phyloP scores from a whole-genome alignment of 2,797 vertebrate genomes.

The Myotis findleyi region DNA sequence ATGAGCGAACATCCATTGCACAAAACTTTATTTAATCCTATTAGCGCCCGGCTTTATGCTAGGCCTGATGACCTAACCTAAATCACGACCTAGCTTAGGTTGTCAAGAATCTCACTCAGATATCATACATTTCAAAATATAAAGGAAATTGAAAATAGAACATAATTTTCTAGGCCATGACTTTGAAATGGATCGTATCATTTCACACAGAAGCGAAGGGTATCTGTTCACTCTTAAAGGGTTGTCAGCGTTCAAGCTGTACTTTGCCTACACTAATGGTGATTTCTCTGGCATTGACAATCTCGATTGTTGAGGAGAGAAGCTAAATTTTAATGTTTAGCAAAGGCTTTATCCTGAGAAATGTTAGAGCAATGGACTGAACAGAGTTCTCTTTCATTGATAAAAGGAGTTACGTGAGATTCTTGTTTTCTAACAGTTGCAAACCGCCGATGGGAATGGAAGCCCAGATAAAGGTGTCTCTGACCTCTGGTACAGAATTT shows the following conservation, averaged over 20 bases:
- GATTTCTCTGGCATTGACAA: not conserved
- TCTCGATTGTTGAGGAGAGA: not conserved
- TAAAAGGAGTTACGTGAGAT: not conserved
- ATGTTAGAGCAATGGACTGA: not conserved
- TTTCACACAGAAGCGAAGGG: not conserved
- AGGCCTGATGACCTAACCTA: not conserved
- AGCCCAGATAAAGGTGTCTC: not conserved
- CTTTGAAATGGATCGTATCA: not conserved
- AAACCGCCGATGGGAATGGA: not conserved
- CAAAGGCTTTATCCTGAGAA: not conserved
- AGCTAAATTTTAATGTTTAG: not conserved
- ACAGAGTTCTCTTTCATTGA: not conserved
- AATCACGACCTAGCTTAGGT: not conserved
- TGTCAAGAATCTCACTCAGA: not conserved
- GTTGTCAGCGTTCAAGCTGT: not conserved
- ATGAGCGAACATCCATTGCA: not conserved
- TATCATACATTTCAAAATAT: not conserved
- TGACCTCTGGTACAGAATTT: not conserved
- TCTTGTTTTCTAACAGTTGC: not conserved
- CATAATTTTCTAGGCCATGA: not conserved
- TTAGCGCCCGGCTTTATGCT: not conserved
- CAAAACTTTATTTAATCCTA: not conserved
- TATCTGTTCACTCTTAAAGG: not conserved
- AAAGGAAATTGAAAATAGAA: not conserved
- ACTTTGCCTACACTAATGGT: not conserved